phyloP scores from a whole-genome alignment of 2,888 invertebrate genomes.

The Marasmarcha lunaedactyla region DNA sequence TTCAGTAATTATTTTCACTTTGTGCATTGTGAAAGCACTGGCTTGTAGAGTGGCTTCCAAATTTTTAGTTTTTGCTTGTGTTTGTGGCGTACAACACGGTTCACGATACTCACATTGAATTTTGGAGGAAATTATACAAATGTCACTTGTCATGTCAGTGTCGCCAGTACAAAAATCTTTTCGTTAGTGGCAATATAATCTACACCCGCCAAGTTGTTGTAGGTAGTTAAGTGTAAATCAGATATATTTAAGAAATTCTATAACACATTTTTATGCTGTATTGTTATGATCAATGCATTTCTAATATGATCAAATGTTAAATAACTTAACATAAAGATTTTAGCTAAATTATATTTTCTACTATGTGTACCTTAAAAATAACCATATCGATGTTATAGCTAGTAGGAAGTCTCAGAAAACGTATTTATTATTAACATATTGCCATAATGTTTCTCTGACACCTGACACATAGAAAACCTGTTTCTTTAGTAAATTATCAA shows the following conservation, averaged over 20 bases:
- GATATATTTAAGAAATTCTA: not conserved
- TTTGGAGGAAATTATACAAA: slow-evolving; percentile 16
- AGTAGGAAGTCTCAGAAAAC: not conserved
- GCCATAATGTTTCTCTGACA: slow-evolving; percentile 50
- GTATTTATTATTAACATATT: slow-evolving; percentile 30
- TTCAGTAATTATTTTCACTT: slow-evolving; percentile 37
- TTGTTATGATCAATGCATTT: slow-evolving; percentile 5
- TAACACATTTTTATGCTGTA: not conserved
- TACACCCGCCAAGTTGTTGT: slow-evolving; percentile 15
- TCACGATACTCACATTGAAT: slow-evolving; percentile 2
- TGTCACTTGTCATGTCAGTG: slow-evolving; percentile 18
- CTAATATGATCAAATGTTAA: slow-evolving; percentile 1
- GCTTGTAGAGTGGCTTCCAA: slow-evolving; percentile 52
- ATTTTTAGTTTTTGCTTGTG: slow-evolving; percentile 25
- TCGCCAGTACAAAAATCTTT: slow-evolving; percentile 22
- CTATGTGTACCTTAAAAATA: not conserved
- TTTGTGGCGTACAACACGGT: slow-evolving; percentile 1
- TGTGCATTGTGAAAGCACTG: slow-evolving; percentile 43
- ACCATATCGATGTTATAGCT: not conserved
- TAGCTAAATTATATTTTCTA: too few species aligned
- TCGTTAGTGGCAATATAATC: not conserved
- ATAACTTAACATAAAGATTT: too few species aligned
- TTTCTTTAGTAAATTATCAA: slow-evolving; percentile 36
- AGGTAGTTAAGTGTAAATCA: slow-evolving; percentile 1
- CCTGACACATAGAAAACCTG: slow-evolving; percentile 29